These are phyloP conservation scores for Isaurus tuberculatus DNA, from an alignment of 92 coral and sea anemone genomes.

Conservation along the genomic window DNA sequence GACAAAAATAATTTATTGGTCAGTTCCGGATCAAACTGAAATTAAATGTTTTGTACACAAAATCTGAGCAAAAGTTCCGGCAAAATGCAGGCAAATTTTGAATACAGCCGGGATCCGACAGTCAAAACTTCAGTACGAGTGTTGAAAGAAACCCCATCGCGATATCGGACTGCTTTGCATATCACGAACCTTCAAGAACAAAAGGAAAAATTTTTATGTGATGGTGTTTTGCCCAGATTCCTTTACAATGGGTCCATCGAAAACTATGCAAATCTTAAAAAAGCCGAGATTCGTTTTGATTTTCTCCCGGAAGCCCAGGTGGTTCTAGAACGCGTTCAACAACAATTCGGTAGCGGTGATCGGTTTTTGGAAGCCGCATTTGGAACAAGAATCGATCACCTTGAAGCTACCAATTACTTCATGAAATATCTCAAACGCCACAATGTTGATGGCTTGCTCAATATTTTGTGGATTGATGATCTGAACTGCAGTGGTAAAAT, in stretches of 20 bases:
- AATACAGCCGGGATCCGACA: constrained; percentile 65
- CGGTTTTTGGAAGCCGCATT: constrained; percentile 82
- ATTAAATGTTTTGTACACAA: background rate
- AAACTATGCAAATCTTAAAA: constrained; percentile 60
- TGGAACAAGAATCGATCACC: constrained; percentile 73
- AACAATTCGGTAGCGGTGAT: constrained; percentile 88
- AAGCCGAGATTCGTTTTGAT: constrained; percentile 85
- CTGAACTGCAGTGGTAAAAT: constrained; percentile 88
- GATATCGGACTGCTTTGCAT: constrained; percentile 76
- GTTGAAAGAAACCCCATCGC: constrained; percentile 74
- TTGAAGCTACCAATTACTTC: constrained; percentile 82
- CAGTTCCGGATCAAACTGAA: background rate
- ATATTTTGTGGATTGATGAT: constrained; percentile 90
- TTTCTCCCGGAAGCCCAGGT: constrained; percentile 86
- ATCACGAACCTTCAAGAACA: constrained; percentile 78
- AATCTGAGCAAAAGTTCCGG: too few relatives aligned
- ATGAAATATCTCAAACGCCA: constrained; percentile 79
- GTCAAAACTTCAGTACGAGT: constrained; percentile 75
- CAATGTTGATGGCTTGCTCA: constrained; percentile 86
- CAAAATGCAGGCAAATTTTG: constrained; percentile 39
- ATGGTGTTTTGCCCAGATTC: constrained; percentile 78
- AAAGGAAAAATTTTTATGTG: constrained; percentile 82
- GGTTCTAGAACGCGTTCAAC: constrained; percentile 88
- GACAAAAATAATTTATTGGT: background rate
- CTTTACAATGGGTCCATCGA: constrained; percentile 73